Evolutionary conservation across 2,113 vertebrate species (phyloP).

Genomic region (Sebastes fasciatus): DNA sequence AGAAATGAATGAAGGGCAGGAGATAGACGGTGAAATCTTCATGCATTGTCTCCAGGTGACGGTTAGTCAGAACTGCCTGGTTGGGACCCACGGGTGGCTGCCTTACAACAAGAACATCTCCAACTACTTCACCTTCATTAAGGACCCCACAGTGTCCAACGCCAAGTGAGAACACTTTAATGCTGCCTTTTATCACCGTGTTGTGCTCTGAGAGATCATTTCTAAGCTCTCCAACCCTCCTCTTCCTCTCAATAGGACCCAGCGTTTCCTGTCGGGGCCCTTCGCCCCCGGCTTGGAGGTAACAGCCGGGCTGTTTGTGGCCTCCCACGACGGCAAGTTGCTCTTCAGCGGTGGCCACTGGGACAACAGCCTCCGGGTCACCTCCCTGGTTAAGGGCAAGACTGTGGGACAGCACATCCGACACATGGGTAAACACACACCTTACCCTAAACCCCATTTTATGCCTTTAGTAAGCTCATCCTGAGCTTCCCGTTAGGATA

Average conservation of each 20-base stretch:
- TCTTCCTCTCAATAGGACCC: constrained; percentile 84
- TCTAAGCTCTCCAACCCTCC: not conserved
- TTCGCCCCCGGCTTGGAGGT: constrained; percentile 93
- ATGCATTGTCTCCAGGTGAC: constrained; percentile 85
- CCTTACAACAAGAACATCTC: constrained; percentile 97
- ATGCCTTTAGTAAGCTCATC: no score
- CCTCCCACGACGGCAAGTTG: constrained; percentile 96
- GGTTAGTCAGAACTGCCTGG: constrained; percentile 89
- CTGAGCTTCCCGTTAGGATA: no score
- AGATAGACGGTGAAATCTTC: not conserved
- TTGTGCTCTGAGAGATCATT: not conserved
- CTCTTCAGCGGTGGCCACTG: constrained; percentile 97
- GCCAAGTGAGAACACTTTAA: constrained; percentile 88
- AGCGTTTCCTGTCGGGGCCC: constrained; percentile 90
- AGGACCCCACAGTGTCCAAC: constrained; percentile 94
- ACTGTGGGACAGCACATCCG: constrained; percentile 92
- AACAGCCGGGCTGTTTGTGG: constrained; percentile 89
- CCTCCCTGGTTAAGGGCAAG: constrained; percentile 93
- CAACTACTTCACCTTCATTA: constrained; percentile 99
- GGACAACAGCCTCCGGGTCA: constrained; percentile 97
- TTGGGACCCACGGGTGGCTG: constrained; percentile 96
- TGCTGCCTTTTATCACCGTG: not conserved
- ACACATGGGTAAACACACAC: constrained; percentile 90
- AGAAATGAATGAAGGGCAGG: not conserved
- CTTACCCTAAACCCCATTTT: no score